Percentiles rank a stretch among this genome's conserved stretches.
Conservation (phyloP, 2,888 invertebrate species). For the Diadegma fenestrale region DNA sequence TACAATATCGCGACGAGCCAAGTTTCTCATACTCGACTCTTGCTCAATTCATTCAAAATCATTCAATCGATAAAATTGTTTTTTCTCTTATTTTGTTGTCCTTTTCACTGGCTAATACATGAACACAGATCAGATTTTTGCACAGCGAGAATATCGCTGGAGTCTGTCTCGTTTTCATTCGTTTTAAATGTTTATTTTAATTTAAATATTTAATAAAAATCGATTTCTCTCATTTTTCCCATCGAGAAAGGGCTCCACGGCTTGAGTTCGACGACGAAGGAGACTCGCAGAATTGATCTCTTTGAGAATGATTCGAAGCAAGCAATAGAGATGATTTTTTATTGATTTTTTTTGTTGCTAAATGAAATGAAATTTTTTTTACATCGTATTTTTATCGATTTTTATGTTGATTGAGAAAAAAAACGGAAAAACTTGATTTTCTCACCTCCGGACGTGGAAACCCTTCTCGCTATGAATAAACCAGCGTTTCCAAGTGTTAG, state of each 20-base stretch:
- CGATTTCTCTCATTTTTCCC: constrained; percentile 3
- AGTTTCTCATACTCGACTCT: constrained; percentile 14
- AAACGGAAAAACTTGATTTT: constrained; percentile 6
- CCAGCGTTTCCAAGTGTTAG: constrained; percentile 51
- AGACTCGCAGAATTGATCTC: neutral
- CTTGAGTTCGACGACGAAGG: neutral
- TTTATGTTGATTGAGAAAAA: neutral
- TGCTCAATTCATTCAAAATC: neutral
- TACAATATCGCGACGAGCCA: constrained; percentile 21
- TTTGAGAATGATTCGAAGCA: neutral
- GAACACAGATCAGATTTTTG: constrained; percentile 66
- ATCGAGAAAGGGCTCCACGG: constrained; percentile 29
- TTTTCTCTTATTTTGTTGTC: neutral
- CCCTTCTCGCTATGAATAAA: constrained; percentile 58
- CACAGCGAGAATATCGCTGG: constrained; percentile 59
- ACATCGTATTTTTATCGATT: neutral
- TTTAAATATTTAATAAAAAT: constrained; percentile 34
- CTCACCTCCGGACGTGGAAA: constrained; percentile 12
- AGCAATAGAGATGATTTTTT: neutral
- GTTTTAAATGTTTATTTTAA: constrained; percentile 23
- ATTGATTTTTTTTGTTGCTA: neutral
- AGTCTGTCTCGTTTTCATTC: constrained; percentile 29
- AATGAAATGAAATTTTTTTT: neutral
- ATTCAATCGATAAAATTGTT: constrained; percentile 14
- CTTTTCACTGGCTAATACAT: constrained; percentile 51